phyloP scores from a whole-genome alignment of 2,888 invertebrate genomes.

The Helleia helle region DNA sequence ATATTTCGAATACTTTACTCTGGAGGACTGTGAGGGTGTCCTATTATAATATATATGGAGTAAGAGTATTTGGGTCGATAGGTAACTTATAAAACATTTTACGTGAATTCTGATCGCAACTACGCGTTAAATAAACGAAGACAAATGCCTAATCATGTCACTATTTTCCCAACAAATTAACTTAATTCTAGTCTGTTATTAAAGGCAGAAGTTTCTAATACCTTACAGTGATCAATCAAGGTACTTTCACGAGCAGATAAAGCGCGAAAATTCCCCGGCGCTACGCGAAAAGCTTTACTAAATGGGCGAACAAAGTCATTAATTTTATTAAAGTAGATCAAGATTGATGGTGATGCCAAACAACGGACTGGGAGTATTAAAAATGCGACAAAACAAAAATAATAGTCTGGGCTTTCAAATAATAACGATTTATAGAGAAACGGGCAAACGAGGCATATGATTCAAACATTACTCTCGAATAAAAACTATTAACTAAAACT shows the following conservation, averaged over 20 bases:
- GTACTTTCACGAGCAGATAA: slow-evolving; percentile 19
- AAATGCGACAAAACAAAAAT: slow-evolving; percentile 7
- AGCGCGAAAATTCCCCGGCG: slow-evolving; percentile 12
- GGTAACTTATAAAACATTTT: too few relatives aligned
- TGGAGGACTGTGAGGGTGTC: too few relatives aligned
- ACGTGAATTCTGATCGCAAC: too few relatives aligned
- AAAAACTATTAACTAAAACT: too few relatives aligned
- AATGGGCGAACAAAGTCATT: slow-evolving; percentile 38
- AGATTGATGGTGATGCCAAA: slow-evolving; percentile 39
- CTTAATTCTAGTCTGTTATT: background rate
- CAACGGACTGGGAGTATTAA: slow-evolving; percentile 17
- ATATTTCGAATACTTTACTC: too few relatives aligned
- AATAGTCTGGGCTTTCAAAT: background rate
- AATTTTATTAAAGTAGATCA: slow-evolving; percentile 52
- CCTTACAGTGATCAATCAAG: slow-evolving; percentile 25
- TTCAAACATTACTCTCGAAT: too few relatives aligned
- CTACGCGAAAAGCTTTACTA: slow-evolving; percentile 25
- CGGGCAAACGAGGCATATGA: too few relatives aligned
- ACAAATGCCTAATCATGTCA: too few relatives aligned
- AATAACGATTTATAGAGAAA: too few relatives aligned
- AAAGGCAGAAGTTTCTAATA: slow-evolving; percentile 12
- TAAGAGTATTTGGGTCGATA: too few relatives aligned
- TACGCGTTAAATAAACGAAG: too few relatives aligned
- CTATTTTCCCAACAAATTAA: background rate
- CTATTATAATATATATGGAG: too few relatives aligned